Evolutionary conservation across 2,113 vertebrate genomes (phyloP).

Genomic region (Poecilia latipinna): DNA sequence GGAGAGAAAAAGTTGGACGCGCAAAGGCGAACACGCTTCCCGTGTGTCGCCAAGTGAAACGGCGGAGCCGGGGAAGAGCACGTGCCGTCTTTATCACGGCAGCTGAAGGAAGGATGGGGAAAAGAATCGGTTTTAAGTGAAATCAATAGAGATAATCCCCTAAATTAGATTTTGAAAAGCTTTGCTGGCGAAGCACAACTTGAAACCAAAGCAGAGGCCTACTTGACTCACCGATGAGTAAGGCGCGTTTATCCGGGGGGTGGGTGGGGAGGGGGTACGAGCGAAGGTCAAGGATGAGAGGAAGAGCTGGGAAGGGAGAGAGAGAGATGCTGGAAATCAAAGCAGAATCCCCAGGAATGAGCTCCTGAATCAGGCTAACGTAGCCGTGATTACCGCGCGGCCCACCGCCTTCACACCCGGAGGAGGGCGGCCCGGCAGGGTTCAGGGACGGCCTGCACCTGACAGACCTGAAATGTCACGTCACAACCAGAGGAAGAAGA

Average conservation of each 20-base stretch:
- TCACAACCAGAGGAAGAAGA: conserved; percentile 49
- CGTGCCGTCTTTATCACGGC: conserved; percentile 45
- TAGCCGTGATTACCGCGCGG: conserved; percentile 64
- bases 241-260: conserved; percentile 62
- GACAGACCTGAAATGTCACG: conserved; percentile 66
- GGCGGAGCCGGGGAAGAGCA: conserved; percentile 46
- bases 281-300: conserved; percentile 71
- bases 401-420: conserved; percentile 8
- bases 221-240: conserved; percentile 72
- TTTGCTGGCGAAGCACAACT: conserved; percentile 63
- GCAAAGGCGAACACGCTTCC: conserved; percentile 41
- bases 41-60: conserved; percentile 53
- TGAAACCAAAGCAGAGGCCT: conserved; percentile 70
- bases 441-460: conserved; percentile 35
- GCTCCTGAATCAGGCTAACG: conserved; percentile 45
- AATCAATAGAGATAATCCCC: conserved; percentile 83
- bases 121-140: conserved; percentile 76
- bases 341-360: conserved; percentile 52
- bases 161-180: conserved; percentile 81
- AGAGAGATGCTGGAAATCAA: conserved; percentile 45
- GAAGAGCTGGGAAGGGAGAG: conserved; percentile 25
- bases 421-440: conserved; percentile 9
- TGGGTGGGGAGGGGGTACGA: conserved; percentile 51
- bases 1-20: conserved; percentile 32
- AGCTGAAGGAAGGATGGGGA: conserved; percentile 56